Conservation (phyloP, 2,113 vertebrate species). For the Cygnus buccinator region DNA sequence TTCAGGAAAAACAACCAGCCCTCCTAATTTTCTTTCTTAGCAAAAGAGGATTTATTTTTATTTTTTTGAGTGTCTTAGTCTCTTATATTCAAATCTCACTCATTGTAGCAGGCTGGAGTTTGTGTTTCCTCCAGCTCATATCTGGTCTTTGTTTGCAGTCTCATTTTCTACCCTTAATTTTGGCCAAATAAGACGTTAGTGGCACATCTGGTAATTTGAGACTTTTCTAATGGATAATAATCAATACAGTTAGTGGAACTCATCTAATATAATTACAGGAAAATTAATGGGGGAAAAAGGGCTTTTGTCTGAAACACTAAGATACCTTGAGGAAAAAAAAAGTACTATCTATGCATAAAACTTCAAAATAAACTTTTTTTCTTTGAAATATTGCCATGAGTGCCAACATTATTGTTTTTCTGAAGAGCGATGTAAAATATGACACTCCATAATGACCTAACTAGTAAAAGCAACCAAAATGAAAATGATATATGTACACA, state of each 20-base stretch:
- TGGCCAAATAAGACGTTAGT: not conserved
- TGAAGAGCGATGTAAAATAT: not conserved
- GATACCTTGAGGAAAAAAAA: not conserved
- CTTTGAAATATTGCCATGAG: not conserved
- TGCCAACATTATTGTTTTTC: not conserved
- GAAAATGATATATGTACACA: not conserved
- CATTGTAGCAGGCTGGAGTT: not conserved
- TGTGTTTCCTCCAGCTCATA: not conserved
- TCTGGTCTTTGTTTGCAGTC: not conserved
- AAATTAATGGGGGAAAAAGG: not conserved
- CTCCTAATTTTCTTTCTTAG: not conserved
- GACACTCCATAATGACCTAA: not conserved
- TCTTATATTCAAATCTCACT: not conserved
- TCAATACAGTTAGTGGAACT: not conserved
- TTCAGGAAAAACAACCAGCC: not conserved
- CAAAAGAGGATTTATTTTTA: not conserved
- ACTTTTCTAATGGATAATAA: not conserved
- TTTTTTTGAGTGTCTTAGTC: not conserved
- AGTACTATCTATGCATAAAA: not conserved
- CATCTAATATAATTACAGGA: not conserved
- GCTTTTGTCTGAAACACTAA: not conserved
- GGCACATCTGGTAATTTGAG: not conserved
- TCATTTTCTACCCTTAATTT: not conserved
- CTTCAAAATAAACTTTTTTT: not conserved
- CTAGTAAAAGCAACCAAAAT: not conserved